Percentiles rank a stretch among this genome's conserved stretches.
phyloP scores from a whole-genome alignment of 2,113 vertebrate genomes.

The Calidris pygmaea region DNA sequence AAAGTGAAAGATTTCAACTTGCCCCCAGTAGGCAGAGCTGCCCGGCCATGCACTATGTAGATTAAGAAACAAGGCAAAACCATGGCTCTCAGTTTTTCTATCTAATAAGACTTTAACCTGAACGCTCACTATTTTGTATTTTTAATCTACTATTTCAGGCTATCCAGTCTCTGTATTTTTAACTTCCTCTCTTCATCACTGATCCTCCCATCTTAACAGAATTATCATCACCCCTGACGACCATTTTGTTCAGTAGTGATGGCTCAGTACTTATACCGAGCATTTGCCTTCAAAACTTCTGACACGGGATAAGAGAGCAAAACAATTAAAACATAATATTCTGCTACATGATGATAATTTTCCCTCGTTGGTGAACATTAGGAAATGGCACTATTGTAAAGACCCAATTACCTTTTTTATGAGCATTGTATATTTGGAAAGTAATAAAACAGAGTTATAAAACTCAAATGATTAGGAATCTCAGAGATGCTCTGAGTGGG shows the following conservation, averaged over 20 bases:
- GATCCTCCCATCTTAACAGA: background rate
- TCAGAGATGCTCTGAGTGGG: conserved; percentile 42
- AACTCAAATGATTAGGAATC: conserved; percentile 67
- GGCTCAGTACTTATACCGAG: background rate
- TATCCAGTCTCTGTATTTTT: background rate
- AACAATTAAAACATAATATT: conserved; percentile 55
- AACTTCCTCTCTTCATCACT: background rate
- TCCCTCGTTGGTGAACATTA: conserved; percentile 58
- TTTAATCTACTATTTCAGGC: background rate
- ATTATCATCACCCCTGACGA: background rate
- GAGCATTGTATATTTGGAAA: conserved; percentile 68
- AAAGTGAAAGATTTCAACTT: background rate
- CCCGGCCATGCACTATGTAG: background rate
- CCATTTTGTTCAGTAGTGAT: background rate
- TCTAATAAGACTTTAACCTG: background rate
- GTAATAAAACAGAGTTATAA: conserved; percentile 71
- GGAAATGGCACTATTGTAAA: conserved; percentile 67
- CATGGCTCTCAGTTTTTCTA: background rate
- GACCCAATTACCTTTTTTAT: conserved; percentile 69
- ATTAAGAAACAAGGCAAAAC: background rate
- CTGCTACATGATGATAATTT: conserved; percentile 51
- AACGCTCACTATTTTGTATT: background rate
- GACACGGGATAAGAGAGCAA: conserved; percentile 12
- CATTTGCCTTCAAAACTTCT: conserved; percentile 38
- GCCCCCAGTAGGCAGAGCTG: background rate